Conservation (phyloP, 1,140 invertebrate species). For the Trigoniulus corallinus region DNA sequence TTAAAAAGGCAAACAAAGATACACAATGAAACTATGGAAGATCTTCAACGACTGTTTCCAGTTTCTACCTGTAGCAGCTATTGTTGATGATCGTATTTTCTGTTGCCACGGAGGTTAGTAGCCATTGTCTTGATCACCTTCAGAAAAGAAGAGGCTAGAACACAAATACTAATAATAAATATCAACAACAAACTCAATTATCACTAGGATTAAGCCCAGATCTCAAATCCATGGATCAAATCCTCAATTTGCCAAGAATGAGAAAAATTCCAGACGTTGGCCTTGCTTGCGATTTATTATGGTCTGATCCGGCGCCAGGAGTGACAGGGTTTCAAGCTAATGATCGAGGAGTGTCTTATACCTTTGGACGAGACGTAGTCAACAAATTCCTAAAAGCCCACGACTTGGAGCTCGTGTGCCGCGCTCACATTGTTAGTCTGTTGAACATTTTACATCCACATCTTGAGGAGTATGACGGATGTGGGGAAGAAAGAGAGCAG, state of each 20-base stretch:
- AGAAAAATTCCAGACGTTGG: too few species aligned
- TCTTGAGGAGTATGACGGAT: too few species aligned
- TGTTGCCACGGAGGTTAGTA: too few species aligned
- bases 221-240: conserved; percentile 43
- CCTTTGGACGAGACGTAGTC: conserved; percentile 24
- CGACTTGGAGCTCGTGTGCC: conserved; percentile 27
- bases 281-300: conserved; percentile 39
- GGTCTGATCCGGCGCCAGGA: conserved; percentile 39
- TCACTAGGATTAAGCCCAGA: too few species aligned
- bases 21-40: conserved; percentile 38
- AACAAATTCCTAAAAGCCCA: conserved; percentile 28
- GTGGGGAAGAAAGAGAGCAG: too few species aligned
- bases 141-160: too few species aligned
- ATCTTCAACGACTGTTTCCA: conserved; percentile 46
- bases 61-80: conserved; percentile 36
- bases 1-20: too few species aligned
- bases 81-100: conserved; percentile 43
- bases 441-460: too few species aligned
- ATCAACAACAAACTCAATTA: too few species aligned
- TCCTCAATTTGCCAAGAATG: conserved; percentile 45
- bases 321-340: conserved; percentile 30
- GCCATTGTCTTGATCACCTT: too few species aligned
- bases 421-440: conserved; percentile 34
- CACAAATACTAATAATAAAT: too few species aligned
- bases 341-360: conserved; percentile 32